Percentiles rank a stretch among this genome's conserved stretches.
These are phyloP conservation scores for Bradynema listronoti DNA, from an alignment of 1,140 invertebrate genomes.

Conservation along the genomic window DNA sequence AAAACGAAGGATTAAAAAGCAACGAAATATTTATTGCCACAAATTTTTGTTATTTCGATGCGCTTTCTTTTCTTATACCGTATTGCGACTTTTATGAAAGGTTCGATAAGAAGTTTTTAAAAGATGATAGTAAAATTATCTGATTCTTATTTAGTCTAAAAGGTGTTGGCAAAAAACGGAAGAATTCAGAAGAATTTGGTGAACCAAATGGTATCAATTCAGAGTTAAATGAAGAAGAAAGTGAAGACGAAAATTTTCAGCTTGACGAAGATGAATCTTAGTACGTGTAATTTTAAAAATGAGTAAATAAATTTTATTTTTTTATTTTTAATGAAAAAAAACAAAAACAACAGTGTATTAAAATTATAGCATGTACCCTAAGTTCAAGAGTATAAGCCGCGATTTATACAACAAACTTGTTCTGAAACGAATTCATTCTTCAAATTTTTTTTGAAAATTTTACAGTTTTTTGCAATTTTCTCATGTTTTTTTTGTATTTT, in stretches of 20 bases:
- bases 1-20: constrained; percentile 27
- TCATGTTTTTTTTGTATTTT: no score
- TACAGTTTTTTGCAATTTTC: no score
- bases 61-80: constrained; percentile 30
- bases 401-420: no score
- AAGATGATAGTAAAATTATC: constrained; percentile 7
- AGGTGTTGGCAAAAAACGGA: constrained; percentile 25
- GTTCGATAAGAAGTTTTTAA: constrained; percentile 19
- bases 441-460: no score
- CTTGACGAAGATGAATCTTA: constrained; percentile 19
- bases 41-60: constrained; percentile 27
- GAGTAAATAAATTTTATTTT: no score
- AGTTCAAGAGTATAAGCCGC: no score
- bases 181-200: constrained; percentile 21
- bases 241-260: constrained; percentile 26
- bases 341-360: no score
- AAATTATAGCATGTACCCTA: no score
- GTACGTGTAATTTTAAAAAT: no score
- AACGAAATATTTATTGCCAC: not conserved
- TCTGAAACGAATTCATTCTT: no score
- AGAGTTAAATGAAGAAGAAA: constrained; percentile 35
- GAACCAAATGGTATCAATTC: no score
- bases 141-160: constrained; percentile 24
- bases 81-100: constrained; percentile 35
- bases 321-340: no score